Percentiles rank a stretch among this genome's conserved stretches.
Evolutionary conservation across 2,888 invertebrate genomes (phyloP).

Genomic region (Microctonus brassicae): DNA sequence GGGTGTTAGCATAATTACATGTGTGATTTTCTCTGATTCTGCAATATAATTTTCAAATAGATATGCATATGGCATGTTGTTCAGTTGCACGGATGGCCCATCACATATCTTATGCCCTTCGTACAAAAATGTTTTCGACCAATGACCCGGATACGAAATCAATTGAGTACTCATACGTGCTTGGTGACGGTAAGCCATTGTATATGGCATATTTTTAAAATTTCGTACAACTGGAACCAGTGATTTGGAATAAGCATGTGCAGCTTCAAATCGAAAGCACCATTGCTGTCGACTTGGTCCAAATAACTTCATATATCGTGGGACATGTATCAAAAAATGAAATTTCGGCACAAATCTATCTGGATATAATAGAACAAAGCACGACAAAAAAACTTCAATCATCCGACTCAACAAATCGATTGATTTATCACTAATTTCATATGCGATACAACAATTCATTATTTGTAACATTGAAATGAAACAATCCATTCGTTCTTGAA

Average conservation of each 20-base stretch:
- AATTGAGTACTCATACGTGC: slow-evolving; percentile 38
- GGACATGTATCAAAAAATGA: slow-evolving; percentile 44
- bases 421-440: slow-evolving; percentile 41
- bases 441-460: slow-evolving; percentile 45
- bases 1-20: slow-evolving; percentile 8
- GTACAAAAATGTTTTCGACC: slow-evolving; percentile 36
- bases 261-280: slow-evolving; percentile 45
- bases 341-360: slow-evolving; percentile 36
- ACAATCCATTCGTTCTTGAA: slow-evolving; percentile 30
- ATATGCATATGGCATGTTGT: background rate
- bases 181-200: slow-evolving; percentile 43
- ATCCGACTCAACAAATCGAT: slow-evolving; percentile 42
- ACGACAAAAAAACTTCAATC: slow-evolving; percentile 41
- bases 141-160: slow-evolving; percentile 24
- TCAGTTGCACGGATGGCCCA: slow-evolving; percentile 11
- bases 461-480: slow-evolving; percentile 45
- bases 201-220: slow-evolving; percentile 47
- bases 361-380: slow-evolving; percentile 45
- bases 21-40: slow-evolving; percentile 11
- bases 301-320: slow-evolving; percentile 38
- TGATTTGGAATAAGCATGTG: slow-evolving; percentile 38
- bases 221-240: slow-evolving; percentile 42
- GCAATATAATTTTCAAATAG: background rate
- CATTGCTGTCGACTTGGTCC: slow-evolving; percentile 42
- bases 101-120: slow-evolving; percentile 29